These are phyloP conservation scores for Calameuta idolon DNA, from an alignment of 2,888 invertebrate genomes.

Conservation along the genomic window DNA sequence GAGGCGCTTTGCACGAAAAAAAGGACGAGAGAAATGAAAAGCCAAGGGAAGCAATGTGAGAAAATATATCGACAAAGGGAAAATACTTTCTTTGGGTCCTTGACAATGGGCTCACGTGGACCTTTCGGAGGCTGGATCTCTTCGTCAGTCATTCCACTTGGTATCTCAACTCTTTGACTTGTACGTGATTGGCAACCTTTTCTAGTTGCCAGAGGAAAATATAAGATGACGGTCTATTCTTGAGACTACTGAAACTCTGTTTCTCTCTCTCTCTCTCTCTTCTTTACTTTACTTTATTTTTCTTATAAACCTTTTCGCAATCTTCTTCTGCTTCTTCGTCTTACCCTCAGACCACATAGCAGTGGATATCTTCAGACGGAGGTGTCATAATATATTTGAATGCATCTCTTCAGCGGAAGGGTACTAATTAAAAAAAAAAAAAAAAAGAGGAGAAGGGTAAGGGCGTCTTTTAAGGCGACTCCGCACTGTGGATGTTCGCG, in stretches of 20 bases:
- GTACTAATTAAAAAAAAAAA: not conserved
- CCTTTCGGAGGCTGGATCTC: not conserved
- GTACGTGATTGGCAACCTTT: not conserved
- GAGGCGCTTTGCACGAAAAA: conserved; percentile 32
- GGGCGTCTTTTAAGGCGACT: not conserved
- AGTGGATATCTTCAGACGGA: not conserved
- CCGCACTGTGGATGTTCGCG: not conserved
- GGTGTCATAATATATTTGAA: not conserved
- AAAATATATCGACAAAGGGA: not conserved
- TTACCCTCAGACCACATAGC: not conserved
- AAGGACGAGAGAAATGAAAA: not conserved
- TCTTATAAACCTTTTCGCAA: not conserved
- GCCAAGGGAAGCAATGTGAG: not conserved
- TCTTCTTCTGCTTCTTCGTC: not conserved
- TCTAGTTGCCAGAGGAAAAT: not conserved
- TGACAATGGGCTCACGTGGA: not conserved
- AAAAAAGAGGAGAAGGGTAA: not conserved
- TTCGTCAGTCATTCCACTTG: not conserved
- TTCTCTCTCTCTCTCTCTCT: not conserved
- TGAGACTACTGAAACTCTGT: conserved; percentile 1
- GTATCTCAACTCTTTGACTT: not conserved
- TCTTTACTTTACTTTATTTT: not conserved
- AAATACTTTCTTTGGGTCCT: not conserved
- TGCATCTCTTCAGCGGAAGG: not conserved
- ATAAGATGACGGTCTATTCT: not conserved